phyloP scores from a whole-genome alignment of 2,888 invertebrate species.

The Patella pellucida region DNA sequence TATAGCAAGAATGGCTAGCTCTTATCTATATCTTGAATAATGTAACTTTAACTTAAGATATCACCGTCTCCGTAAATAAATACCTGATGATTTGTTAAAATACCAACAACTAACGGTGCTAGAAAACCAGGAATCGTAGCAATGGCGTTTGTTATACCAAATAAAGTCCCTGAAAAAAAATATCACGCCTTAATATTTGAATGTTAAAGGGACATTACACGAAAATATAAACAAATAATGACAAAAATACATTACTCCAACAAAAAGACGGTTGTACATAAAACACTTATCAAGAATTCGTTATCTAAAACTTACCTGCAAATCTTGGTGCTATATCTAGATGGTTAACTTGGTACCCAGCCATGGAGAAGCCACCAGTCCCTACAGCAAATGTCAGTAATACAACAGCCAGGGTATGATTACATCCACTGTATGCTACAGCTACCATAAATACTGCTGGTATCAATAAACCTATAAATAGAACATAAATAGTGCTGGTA shows the following conservation, averaged over 20 bases:
- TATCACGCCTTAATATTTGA: too few species aligned
- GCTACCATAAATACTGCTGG: slow-evolving; percentile 49
- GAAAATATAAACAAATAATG: too few species aligned
- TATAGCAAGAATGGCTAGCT: too few species aligned
- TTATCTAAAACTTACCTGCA: slow-evolving; percentile 40
- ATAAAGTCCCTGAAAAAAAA: slow-evolving; percentile 76
- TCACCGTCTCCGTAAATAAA: too few species aligned
- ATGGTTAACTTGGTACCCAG: slow-evolving; percentile 54
- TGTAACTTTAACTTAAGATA: too few species aligned
- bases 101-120: slow-evolving; percentile 65
- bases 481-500: too few species aligned
- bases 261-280: too few species aligned
- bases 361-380: slow-evolving; percentile 48
- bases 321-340: slow-evolving; percentile 56
- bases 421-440: slow-evolving; percentile 50
- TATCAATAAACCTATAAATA: slow-evolving; percentile 38
- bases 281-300: too few species aligned
- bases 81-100: slow-evolving; percentile 60
- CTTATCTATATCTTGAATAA: too few species aligned
- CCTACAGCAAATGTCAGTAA: slow-evolving; percentile 52
- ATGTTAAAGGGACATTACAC: too few species aligned
- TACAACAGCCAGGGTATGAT: slow-evolving; percentile 43
- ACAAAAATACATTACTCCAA: too few species aligned
- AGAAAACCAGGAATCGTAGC: slow-evolving; percentile 82
- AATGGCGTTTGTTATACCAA: slow-evolving; percentile 90